These are phyloP conservation scores for Halisarca cf. caerulea DNA, from an alignment of 37 sponge, comb jelly and placozoan species.

Conservation along the genomic window DNA sequence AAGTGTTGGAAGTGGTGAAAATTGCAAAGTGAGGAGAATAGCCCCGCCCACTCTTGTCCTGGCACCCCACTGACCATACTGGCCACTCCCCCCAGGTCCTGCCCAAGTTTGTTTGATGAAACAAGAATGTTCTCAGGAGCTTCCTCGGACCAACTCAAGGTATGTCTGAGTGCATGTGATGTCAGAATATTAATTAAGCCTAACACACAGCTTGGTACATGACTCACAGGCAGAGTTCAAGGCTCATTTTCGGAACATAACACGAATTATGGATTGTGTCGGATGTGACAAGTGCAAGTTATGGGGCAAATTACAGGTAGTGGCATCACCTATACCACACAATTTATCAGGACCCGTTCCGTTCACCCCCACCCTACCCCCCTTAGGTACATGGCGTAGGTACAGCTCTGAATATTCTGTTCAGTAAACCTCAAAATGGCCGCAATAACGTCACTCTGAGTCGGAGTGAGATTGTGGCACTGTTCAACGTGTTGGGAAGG, in stretches of 20 bases:
- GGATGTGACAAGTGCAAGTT: slow-evolving; percentile 94
- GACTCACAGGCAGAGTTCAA: slow-evolving; percentile 71
- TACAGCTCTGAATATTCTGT: slow-evolving; percentile 94
- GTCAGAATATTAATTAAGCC: too few species aligned
- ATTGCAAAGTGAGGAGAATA: slow-evolving; percentile 60
- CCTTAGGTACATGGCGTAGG: slow-evolving; percentile 82
- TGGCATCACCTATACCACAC: neutral
- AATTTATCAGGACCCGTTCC: neutral
- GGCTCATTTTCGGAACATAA: slow-evolving; percentile 90
- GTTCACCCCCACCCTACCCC: neutral
- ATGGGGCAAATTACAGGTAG: slow-evolving; percentile 96
- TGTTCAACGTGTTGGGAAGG: slow-evolving; percentile 95
- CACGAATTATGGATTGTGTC: slow-evolving; percentile 99
- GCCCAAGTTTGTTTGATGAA: slow-evolving; percentile 90
- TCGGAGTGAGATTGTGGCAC: slow-evolving; percentile 82
- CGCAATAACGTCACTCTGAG: slow-evolving; percentile 28
- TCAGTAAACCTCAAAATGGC: slow-evolving; percentile 35
- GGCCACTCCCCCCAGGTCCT: slow-evolving; percentile 46
- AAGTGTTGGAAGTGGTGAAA: slow-evolving; percentile 50
- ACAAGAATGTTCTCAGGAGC: slow-evolving; percentile 80
- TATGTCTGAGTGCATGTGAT: neutral
- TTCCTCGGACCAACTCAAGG: slow-evolving; percentile 68
- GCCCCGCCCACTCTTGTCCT: slow-evolving; percentile 2
- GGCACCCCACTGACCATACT: slow-evolving; percentile 4
- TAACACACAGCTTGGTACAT: too few species aligned